phyloP scores from a whole-genome alignment of 2,797 vertebrate genomes.

The Oreonectes daqikongensis region DNA sequence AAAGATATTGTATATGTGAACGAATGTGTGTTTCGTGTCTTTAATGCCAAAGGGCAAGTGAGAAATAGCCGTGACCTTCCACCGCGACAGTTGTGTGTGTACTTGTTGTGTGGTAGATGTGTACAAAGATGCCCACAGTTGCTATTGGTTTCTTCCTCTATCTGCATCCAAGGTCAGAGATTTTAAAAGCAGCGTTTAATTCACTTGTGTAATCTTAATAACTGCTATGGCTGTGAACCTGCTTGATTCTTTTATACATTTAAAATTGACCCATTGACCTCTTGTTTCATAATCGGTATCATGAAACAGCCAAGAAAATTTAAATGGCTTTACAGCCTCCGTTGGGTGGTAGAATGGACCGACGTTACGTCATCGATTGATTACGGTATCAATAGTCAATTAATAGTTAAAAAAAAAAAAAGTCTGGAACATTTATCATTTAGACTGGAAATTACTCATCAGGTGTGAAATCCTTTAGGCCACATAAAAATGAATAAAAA shows the following conservation, averaged over 20 bases:
- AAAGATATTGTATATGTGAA: constrained; percentile 5
- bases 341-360: background rate
- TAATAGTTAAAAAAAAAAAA: too few relatives aligned
- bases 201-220: constrained; percentile 30
- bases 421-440: constrained; percentile 31
- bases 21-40: background rate
- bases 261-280: constrained; percentile 14
- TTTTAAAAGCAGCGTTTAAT: constrained; percentile 19
- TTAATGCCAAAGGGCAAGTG: constrained; percentile 17
- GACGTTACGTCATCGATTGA: constrained; percentile 61
- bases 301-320: background rate
- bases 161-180: constrained; percentile 23
- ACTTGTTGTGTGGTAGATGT: background rate
- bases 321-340: background rate
- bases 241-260: background rate
- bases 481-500: too few relatives aligned
- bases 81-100: background rate
- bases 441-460: background rate
- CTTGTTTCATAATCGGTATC: background rate
- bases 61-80: constrained; percentile 17
- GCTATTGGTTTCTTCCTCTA: constrained; percentile 12
- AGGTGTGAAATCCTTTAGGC: background rate
- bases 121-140: constrained; percentile 5
- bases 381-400: too few relatives aligned
- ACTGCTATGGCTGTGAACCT: constrained; percentile 19